phyloP scores from a whole-genome alignment of 2,113 vertebrate genomes.

The Etia nguti region DNA sequence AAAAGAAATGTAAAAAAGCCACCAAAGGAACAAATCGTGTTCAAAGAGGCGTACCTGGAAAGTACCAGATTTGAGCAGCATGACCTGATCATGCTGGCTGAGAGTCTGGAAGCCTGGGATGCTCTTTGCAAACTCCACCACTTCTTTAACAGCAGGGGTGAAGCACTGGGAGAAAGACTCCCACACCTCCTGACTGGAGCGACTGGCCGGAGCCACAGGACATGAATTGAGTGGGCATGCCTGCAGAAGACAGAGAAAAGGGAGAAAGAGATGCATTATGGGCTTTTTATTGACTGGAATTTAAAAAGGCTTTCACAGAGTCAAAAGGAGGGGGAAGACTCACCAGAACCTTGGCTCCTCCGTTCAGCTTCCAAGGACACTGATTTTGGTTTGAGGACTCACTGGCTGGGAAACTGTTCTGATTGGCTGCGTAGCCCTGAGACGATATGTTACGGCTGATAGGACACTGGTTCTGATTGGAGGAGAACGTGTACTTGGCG shows the following conservation, averaged over 20 bases:
- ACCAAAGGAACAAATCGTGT: neutral
- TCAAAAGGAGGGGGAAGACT: neutral
- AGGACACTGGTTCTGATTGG: slow-evolving; percentile 59
- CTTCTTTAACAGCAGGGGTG: slow-evolving; percentile 78
- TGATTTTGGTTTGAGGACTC: slow-evolving; percentile 53
- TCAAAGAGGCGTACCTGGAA: slow-evolving; percentile 68
- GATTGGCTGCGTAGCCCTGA: slow-evolving; percentile 38
- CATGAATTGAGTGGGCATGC: slow-evolving; percentile 77
- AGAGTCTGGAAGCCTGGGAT: slow-evolving; percentile 78
- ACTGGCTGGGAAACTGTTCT: slow-evolving; percentile 34
- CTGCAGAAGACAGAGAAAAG: slow-evolving; percentile 32
- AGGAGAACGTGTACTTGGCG: slow-evolving; percentile 48
- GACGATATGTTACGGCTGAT: slow-evolving; percentile 20
- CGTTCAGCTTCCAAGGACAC: slow-evolving; percentile 72
- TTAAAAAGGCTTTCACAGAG: neutral
- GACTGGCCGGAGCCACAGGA: slow-evolving; percentile 70
- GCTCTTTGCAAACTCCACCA: slow-evolving; percentile 80
- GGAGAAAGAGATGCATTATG: neutral
- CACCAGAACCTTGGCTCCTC: slow-evolving; percentile 77
- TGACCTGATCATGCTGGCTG: slow-evolving; percentile 78
- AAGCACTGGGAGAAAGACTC: slow-evolving; percentile 82
- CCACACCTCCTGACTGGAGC: slow-evolving; percentile 77
- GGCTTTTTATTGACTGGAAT: neutral
- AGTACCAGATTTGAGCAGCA: slow-evolving; percentile 79
- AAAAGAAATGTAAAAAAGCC: too few species aligned